A percentile compares a stretch with the other conserved stretches of the same genome.
These are phyloP conservation scores for Petrocephalus microphthalmus DNA, from an alignment of 2,113 vertebrate species.

Conservation along the genomic window DNA sequence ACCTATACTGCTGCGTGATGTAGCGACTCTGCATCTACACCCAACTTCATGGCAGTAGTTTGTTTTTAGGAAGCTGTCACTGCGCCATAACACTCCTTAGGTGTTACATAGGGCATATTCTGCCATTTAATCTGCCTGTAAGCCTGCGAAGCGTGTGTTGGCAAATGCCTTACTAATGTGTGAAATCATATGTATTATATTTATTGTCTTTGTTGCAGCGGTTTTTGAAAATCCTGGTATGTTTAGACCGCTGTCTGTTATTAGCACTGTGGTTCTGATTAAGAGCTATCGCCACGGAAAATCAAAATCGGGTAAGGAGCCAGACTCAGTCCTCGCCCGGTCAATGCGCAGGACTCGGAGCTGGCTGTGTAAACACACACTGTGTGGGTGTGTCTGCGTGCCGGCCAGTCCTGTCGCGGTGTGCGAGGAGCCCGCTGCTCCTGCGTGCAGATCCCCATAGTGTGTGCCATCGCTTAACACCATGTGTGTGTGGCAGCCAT, in stretches of 20 bases:
- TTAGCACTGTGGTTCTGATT: neutral
- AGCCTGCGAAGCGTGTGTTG: neutral
- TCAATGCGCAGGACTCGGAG: neutral
- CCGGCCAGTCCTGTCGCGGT: neutral
- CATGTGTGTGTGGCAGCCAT: neutral
- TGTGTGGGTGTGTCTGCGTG: neutral
- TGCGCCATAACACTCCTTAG: neutral
- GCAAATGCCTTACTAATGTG: neutral
- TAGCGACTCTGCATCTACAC: neutral
- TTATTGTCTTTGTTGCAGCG: neutral
- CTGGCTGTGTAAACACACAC: no score
- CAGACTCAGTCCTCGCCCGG: neutral
- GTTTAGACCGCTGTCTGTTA: neutral
- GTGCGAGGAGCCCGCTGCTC: neutral
- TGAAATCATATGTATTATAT: neutral
- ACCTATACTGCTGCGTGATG: neutral
- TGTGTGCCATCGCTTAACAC: neutral
- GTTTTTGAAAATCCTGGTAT: neutral
- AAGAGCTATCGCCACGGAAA: neutral
- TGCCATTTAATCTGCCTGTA: neutral
- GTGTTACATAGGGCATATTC: neutral
- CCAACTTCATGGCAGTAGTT: neutral
- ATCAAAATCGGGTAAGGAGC: neutral
- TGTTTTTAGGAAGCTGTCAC: neutral
- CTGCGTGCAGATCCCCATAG: neutral